phyloP scores from a whole-genome alignment of 2,888 invertebrate genomes.

The Leucophenga montana region DNA sequence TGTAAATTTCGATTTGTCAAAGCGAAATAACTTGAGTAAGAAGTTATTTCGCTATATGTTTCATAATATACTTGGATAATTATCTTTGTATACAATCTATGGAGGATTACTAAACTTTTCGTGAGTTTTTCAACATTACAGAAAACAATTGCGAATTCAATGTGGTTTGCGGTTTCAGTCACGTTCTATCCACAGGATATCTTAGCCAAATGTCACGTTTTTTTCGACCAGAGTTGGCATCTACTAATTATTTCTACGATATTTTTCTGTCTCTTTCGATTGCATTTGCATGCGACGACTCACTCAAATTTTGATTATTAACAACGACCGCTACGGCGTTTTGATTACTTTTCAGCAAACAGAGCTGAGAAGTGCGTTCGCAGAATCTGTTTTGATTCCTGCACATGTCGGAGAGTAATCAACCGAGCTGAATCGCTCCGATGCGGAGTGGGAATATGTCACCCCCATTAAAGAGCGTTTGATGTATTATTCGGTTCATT shows the following conservation, averaged over 20 bases:
- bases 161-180: not conserved
- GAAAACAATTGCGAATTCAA: too few relatives aligned
- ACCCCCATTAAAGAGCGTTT: conserved; percentile 73
- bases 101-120: too few relatives aligned
- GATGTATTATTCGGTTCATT: conserved; percentile 75
- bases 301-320: conserved; percentile 24
- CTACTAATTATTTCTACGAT: conserved; percentile 27
- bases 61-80: too few relatives aligned
- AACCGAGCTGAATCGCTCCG: conserved; percentile 65
- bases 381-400: conserved; percentile 31
- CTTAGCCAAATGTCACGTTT: conserved; percentile 49
- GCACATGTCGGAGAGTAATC: conserved; percentile 67
- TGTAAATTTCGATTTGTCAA: too few relatives aligned
- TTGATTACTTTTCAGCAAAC: conserved; percentile 49
- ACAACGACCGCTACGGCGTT: conserved; percentile 2
- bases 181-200: conserved; percentile 47
- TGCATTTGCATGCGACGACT: conserved; percentile 16
- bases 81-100: too few relatives aligned
- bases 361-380: conserved; percentile 31
- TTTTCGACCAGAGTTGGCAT: conserved; percentile 16
- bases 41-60: too few relatives aligned
- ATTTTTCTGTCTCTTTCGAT: not conserved
- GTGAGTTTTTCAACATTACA: too few relatives aligned
- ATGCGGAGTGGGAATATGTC: conserved; percentile 61
- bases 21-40: too few relatives aligned